Percentiles rank a stretch among this genome's conserved stretches.
These are phyloP conservation scores for Fregetta grallaria DNA, from an alignment of 2,113 vertebrate genomes.

Conservation along the genomic window DNA sequence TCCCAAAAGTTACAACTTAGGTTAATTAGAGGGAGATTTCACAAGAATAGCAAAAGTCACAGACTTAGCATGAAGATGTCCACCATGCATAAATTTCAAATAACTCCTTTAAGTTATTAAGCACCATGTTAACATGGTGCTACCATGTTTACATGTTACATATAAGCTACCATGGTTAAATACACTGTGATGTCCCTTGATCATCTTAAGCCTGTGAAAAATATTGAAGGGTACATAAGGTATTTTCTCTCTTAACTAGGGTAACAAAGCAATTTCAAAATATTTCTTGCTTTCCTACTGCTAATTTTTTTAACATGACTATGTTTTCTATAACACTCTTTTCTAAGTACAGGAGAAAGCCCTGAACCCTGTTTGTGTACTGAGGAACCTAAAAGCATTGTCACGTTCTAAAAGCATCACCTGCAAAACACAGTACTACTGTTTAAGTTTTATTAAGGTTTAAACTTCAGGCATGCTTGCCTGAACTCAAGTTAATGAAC, in stretches of 20 bases:
- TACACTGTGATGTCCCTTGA: background rate
- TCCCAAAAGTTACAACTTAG: background rate
- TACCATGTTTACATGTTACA: too few species aligned
- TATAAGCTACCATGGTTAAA: background rate
- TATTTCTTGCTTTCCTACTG: background rate
- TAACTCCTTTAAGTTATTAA: background rate
- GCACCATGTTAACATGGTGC: too few species aligned
- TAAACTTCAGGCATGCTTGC: background rate
- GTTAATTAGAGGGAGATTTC: background rate
- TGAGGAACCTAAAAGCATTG: background rate
- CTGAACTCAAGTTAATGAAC: background rate
- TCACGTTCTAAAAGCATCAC: background rate
- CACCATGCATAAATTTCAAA: background rate
- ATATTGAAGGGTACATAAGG: background rate
- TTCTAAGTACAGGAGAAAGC: background rate
- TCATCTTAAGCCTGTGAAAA: background rate
- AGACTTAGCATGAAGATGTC: background rate
- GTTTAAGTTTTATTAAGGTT: background rate
- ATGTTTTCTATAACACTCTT: background rate
- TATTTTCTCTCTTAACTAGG: background rate
- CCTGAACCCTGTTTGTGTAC: background rate
- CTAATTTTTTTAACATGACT: background rate
- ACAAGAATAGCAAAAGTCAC: background rate
- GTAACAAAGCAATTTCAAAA: background rate
- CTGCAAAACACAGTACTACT: background rate